These are phyloP conservation scores for Leucoraja ocellata DNA, from an alignment of 2,797 vertebrate species.

Conservation along the genomic window DNA sequence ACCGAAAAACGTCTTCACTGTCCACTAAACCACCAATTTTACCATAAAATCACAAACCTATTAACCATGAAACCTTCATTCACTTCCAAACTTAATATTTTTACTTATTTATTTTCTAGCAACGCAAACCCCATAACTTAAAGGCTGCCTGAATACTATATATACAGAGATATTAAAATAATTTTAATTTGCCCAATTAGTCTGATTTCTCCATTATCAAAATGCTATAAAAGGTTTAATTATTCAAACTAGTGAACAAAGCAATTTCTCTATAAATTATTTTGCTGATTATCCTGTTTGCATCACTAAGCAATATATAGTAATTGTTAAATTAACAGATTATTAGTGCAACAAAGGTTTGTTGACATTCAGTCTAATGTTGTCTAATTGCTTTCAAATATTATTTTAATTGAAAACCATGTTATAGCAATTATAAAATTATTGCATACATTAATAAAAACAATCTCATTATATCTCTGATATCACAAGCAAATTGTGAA, in stretches of 20 bases:
- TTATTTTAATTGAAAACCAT: not conserved
- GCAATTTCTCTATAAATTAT: not conserved
- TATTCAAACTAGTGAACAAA: not conserved
- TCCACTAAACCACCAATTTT: no score
- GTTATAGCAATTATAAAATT: not conserved
- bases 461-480: not conserved
- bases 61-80: no score
- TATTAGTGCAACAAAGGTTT: not conserved
- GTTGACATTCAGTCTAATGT: not conserved
- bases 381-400: not conserved
- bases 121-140: no score
- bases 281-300: not conserved
- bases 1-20: no score
- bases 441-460: not conserved
- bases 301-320: not conserved
- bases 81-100: no score
- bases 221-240: not conserved
- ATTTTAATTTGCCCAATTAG: not conserved
- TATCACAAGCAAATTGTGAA: not conserved
- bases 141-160: no score
- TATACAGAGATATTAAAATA: not conserved
- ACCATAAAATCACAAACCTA: no score
- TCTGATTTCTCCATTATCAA: not conserved
- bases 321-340: not conserved
- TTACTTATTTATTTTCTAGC: no score